phyloP scores from a whole-genome alignment of 2,888 invertebrate species.

The Eilema caniola region DNA sequence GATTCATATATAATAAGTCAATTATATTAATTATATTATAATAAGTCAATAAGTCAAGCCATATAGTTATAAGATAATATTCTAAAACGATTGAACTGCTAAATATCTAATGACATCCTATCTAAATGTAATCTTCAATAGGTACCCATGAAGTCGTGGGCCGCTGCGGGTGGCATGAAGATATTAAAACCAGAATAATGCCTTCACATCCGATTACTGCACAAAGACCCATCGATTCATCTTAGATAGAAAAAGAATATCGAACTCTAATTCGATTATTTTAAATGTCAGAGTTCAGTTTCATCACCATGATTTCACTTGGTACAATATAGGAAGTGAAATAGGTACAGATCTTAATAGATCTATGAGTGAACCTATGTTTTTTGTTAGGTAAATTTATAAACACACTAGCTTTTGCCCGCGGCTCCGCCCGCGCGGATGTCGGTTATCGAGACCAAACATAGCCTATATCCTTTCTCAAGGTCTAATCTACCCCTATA shows the following conservation, averaged over 20 bases:
- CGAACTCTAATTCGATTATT: constrained; percentile 70
- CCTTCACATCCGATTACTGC: constrained; percentile 65
- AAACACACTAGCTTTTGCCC: too few species aligned
- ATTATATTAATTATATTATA: too few species aligned
- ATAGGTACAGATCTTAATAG: not conserved
- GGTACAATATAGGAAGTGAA: not conserved
- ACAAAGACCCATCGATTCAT: constrained; percentile 59
- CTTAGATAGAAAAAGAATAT: constrained; percentile 59
- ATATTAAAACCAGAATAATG: constrained; percentile 45
- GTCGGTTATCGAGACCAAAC: too few species aligned
- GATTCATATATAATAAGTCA: too few species aligned
- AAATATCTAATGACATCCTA: constrained; percentile 13
- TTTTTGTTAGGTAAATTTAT: too few species aligned
- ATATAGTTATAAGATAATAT: not conserved
- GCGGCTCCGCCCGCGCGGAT: too few species aligned
- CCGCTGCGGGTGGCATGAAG: constrained; percentile 25
- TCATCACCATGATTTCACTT: constrained; percentile 27
- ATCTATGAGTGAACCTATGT: not conserved
- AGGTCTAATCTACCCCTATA: too few species aligned
- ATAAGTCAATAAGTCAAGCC: too few species aligned
- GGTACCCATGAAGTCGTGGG: not conserved
- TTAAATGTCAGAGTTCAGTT: constrained; percentile 68
- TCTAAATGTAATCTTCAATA: constrained; percentile 23
- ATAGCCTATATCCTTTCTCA: too few species aligned
- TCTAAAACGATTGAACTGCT: constrained; percentile 3